These are phyloP conservation scores for Ictalurus furcatus DNA, from an alignment of 2,113 vertebrate species.

Conservation along the genomic window DNA sequence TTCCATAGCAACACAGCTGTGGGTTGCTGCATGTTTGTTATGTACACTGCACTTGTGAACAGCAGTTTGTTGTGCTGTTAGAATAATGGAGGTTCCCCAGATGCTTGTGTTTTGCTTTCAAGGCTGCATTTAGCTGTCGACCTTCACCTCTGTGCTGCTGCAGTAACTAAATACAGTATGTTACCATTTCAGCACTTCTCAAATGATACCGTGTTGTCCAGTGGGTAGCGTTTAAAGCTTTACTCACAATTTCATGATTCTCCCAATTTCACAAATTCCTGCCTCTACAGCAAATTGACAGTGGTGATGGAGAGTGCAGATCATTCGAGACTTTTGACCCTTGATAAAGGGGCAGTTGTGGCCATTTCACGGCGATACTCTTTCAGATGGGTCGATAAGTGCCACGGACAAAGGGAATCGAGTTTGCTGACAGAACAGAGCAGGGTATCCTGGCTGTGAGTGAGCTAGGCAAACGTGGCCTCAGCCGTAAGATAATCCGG, in stretches of 20 bases:
- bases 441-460: background rate
- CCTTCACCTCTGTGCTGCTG: conserved; percentile 31
- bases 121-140: conserved; percentile 21
- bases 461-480: conserved; percentile 19
- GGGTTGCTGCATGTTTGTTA: conserved; percentile 38
- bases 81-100: conserved; percentile 38
- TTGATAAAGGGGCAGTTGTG: conserved; percentile 39
- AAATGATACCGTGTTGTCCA: background rate
- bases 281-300: conserved; percentile 13
- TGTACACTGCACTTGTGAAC: conserved; percentile 42
- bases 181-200: background rate
- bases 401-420: conserved; percentile 11
- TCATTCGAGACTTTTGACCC: conserved; percentile 41
- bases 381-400: conserved; percentile 46
- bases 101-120: conserved; percentile 28
- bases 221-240: conserved; percentile 2
- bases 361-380: conserved; percentile 43
- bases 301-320: background rate
- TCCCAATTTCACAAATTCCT: background rate
- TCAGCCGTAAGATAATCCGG: conserved; percentile 59
- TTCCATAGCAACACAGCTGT: conserved; percentile 56
- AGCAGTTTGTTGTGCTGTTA: conserved; percentile 20
- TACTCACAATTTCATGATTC: background rate
- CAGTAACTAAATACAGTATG: background rate
- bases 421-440: conserved; percentile 44